Evolutionary conservation across 2,113 vertebrate species (phyloP).

Genomic region (Chaetodon trifascialis): DNA sequence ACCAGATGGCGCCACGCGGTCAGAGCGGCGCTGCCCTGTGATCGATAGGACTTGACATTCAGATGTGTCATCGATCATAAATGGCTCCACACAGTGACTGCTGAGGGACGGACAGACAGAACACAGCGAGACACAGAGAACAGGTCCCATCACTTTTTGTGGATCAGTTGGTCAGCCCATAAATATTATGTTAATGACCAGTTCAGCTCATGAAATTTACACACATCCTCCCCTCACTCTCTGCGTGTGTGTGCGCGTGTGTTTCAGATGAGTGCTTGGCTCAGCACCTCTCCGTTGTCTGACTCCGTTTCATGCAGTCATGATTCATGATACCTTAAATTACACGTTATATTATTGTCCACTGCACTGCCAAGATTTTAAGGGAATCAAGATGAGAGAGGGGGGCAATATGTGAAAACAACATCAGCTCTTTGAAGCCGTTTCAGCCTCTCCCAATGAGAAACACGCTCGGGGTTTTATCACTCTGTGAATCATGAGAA

Average conservation of each 20-base stretch:
- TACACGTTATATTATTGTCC: constrained; percentile 68
- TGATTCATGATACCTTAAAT: constrained; percentile 70
- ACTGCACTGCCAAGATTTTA: constrained; percentile 56
- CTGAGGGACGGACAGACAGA: not conserved
- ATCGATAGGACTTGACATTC: not conserved
- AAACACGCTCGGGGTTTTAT: constrained; percentile 52
- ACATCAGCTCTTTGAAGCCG: constrained; percentile 65
- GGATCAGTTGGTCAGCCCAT: constrained; percentile 48
- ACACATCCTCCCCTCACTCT: constrained; percentile 38
- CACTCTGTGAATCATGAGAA: constrained; percentile 39
- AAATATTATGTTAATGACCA: constrained; percentile 67
- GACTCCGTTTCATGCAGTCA: constrained; percentile 47
- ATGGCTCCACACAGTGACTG: not conserved
- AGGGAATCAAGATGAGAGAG: constrained; percentile 64
- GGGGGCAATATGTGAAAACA: constrained; percentile 63
- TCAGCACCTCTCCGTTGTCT: constrained; percentile 46
- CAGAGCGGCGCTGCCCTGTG: accelerated
- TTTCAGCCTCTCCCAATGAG: constrained; percentile 54
- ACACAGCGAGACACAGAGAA: not conserved
- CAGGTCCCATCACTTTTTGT: constrained; percentile 29
- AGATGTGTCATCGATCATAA: constrained; percentile 18
- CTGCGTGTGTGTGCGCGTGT: not conserved
- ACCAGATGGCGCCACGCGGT: constrained; percentile 47
- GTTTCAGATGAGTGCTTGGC: constrained; percentile 28
- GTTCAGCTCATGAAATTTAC: constrained; percentile 66